phyloP scores from a whole-genome alignment of 2,888 invertebrate species.

The Heliconius ethilla region DNA sequence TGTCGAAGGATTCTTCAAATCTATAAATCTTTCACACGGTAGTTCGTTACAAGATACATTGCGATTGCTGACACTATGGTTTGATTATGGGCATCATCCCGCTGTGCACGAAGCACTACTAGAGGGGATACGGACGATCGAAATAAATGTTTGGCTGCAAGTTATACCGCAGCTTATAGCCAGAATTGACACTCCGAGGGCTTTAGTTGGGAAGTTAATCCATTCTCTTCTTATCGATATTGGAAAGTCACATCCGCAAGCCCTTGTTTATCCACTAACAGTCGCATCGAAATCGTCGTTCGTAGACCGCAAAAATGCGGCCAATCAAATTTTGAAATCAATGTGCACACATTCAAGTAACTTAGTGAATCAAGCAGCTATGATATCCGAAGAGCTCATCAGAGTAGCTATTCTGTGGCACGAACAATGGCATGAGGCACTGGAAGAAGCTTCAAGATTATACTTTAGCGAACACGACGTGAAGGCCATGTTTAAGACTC shows the following conservation, averaged over 20 bases:
- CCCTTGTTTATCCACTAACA: constrained; percentile 97
- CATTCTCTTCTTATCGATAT: constrained; percentile 97
- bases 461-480: constrained; percentile 98
- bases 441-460: constrained; percentile 95
- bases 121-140: constrained; percentile 95
- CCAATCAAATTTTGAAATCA: constrained; percentile 95
- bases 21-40: constrained; percentile 94
- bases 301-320: constrained; percentile 91
- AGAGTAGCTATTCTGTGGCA: constrained; percentile 99
- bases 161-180: constrained; percentile 99
- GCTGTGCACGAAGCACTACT: constrained; percentile 96
- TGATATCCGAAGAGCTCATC: constrained; percentile 98
- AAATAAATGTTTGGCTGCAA: constrained; percentile 99
- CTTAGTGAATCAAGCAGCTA: constrained; percentile 96
- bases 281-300: constrained; percentile 98
- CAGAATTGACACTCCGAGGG: constrained; percentile 95
- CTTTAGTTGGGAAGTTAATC: constrained; percentile 93
- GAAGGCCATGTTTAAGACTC: constrained; percentile 96
- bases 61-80: constrained; percentile 97
- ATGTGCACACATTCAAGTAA: constrained; percentile 97
- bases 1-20: constrained; percentile 97
- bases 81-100: constrained; percentile 97
- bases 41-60: constrained; percentile 98
- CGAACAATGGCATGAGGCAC: constrained; percentile 99
- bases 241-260: constrained; percentile 98